Conservation (phyloP, 2,888 invertebrate genomes). For the Idaea straminata region DNA sequence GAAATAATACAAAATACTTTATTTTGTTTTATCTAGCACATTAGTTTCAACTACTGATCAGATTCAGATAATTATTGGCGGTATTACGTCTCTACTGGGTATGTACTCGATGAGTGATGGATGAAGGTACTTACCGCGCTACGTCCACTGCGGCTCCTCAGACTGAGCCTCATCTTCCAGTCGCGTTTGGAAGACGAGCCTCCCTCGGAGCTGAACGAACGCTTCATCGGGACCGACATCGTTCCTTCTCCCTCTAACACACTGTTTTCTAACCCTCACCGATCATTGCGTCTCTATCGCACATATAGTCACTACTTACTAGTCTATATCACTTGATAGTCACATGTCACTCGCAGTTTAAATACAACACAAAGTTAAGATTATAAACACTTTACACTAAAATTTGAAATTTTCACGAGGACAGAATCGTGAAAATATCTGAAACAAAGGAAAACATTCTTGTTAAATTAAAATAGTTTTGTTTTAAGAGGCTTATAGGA, state of each 20-base stretch:
- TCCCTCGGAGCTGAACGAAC: conserved; percentile 84
- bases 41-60: no score
- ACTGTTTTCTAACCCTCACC: conserved; percentile 30
- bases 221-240: conserved; percentile 79
- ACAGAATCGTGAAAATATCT: conserved; percentile 19
- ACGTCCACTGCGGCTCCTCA: conserved; percentile 84
- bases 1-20: no score
- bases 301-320: conserved; percentile 13
- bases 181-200: conserved; percentile 80
- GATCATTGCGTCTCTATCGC: conserved; percentile 50
- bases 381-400: not conserved
- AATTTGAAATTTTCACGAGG: not conserved
- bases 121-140: conserved; percentile 69
- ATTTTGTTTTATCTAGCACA: no score
- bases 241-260: conserved; percentile 17
- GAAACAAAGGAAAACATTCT: conserved; percentile 26
- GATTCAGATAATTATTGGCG: no score
- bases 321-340: conserved; percentile 18
- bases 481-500: no score
- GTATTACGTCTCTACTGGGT: no score
- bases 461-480: not conserved
- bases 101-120: not conserved
- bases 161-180: conserved; percentile 87
- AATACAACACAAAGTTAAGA: not conserved
- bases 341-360: not conserved